Evolutionary conservation across 2,113 vertebrate species (phyloP).

Genomic region (Guaruba guarouba): DNA sequence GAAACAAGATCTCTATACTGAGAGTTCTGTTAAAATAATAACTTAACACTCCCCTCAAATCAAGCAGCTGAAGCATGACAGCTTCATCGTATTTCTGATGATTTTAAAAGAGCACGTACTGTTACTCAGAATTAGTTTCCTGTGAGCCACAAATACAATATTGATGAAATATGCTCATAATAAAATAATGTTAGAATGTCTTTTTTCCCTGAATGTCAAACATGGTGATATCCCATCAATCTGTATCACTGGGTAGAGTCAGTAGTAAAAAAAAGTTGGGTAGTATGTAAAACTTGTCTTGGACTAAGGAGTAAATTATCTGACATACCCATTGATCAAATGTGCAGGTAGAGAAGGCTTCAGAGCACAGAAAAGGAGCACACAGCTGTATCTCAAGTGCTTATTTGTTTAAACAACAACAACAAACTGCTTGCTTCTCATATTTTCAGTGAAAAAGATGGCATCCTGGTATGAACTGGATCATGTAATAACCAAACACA

Average conservation of each 20-base stretch:
- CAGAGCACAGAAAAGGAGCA: not conserved
- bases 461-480: not conserved
- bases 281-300: not conserved
- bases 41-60: not conserved
- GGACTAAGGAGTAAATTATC: not conserved
- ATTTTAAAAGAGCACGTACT: not conserved
- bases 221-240: not conserved
- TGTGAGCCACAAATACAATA: constrained; percentile 10
- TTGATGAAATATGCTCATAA: not conserved
- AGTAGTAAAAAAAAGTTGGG: not conserved
- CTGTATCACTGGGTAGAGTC: not conserved
- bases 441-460: not conserved
- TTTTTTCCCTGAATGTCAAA: not conserved
- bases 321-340: not conserved
- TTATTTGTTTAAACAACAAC: not conserved
- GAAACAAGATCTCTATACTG: not conserved
- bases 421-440: not conserved
- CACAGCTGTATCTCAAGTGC: not conserved
- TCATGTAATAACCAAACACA: not conserved
- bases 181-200: not conserved
- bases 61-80: not conserved
- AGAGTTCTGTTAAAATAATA: not conserved
- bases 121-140: constrained; percentile 16
- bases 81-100: not conserved
- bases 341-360: not conserved